Conservation (phyloP, 2,113 vertebrate species). For the Carettochelys insculpta region DNA sequence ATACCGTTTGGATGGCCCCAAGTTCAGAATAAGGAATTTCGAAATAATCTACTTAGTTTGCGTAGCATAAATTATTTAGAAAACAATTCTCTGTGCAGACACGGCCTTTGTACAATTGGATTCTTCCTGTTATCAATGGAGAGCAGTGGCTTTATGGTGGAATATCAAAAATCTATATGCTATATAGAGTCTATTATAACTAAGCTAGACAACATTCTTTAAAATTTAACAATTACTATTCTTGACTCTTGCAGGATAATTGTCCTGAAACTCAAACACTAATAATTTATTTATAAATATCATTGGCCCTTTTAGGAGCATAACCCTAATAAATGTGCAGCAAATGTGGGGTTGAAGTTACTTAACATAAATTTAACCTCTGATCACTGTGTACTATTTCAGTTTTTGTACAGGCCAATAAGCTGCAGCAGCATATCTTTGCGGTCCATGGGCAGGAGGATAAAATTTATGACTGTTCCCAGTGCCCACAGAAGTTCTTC, state of each 20-base stretch:
- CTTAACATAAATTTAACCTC: neutral
- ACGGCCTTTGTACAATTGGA: slow-evolving; percentile 41
- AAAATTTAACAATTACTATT: slow-evolving; percentile 85
- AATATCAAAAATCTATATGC: slow-evolving; percentile 77
- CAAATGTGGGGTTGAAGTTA: neutral
- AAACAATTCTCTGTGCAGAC: no score
- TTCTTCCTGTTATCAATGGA: slow-evolving; percentile 53
- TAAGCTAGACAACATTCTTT: slow-evolving; percentile 81
- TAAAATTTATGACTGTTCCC: slow-evolving; percentile 99
- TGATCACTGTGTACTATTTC: slow-evolving; percentile 47
- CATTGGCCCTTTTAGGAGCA: slow-evolving; percentile 68
- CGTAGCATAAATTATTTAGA: no score
- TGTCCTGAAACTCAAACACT: slow-evolving; percentile 78
- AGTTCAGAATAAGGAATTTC: no score
- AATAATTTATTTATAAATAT: slow-evolving; percentile 85
- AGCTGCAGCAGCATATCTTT: slow-evolving; percentile 99
- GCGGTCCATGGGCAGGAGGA: slow-evolving; percentile 97
- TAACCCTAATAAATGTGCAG: neutral
- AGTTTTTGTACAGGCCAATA: slow-evolving; percentile 99
- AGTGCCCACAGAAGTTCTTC: slow-evolving; percentile 99
- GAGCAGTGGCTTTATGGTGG: slow-evolving; percentile 55
- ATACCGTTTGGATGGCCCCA: no score
- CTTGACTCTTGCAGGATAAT: slow-evolving; percentile 76
- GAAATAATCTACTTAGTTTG: no score
- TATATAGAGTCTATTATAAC: slow-evolving; percentile 85